Percentiles rank a stretch among this genome's conserved stretches.
Conservation (phyloP, 1,140 invertebrate species). For the Drosophila subobscura region DNA sequence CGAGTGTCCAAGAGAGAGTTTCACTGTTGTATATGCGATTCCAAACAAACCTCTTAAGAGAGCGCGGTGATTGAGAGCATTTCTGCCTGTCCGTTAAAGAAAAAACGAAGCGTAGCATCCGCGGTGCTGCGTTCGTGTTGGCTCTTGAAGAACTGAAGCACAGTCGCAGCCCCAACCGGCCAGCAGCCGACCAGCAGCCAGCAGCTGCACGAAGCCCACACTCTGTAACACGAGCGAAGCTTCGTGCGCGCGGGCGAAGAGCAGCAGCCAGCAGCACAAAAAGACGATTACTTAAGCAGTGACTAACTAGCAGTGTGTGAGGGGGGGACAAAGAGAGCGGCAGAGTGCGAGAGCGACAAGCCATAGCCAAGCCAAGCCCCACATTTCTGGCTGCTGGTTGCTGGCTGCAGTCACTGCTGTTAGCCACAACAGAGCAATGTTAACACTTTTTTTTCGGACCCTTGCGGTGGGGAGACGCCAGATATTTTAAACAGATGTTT, state of each 20-base stretch:
- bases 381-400: conserved; percentile 30
- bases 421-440: conserved; percentile 34
- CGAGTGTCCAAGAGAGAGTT: conserved; percentile 24
- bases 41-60: conserved; percentile 36
- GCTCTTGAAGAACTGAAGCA: conserved; percentile 73
- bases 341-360: conserved; percentile 23
- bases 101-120: conserved; percentile 73
- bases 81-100: conserved; percentile 29
- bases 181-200: conserved; percentile 27
- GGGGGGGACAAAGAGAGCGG: conserved; percentile 12
- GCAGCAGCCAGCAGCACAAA: conserved; percentile 16
- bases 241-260: conserved; percentile 52
- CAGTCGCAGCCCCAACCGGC: conserved; percentile 26
- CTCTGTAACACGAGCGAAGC: conserved; percentile 53
- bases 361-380: conserved; percentile 54
- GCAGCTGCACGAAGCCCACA: conserved; percentile 41
- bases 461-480: not conserved
- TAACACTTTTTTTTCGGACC: conserved; percentile 4
- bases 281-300: conserved; percentile 59
- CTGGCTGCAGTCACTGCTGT: conserved; percentile 25
- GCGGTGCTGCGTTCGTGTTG: conserved; percentile 64
- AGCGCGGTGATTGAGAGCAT: conserved; percentile 15
- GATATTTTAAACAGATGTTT: too few relatives aligned
- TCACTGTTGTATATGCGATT: not conserved
- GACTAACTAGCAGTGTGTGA: conserved; percentile 47